Evolutionary conservation across 2,113 vertebrate genomes (phyloP).

Genomic region (Podocnemis expansa): DNA sequence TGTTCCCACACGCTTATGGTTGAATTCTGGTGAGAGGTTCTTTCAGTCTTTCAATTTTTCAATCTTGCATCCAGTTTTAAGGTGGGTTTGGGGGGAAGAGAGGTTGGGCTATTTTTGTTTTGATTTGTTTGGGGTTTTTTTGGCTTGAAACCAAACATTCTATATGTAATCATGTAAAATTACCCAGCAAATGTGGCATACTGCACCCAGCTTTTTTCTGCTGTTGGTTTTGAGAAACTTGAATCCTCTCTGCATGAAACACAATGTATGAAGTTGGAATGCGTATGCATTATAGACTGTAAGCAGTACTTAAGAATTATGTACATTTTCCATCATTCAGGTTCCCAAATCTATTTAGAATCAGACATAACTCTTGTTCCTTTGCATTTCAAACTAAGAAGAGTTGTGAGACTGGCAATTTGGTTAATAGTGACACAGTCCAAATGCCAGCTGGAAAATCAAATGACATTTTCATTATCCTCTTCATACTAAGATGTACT

Average conservation of each 20-base stretch:
- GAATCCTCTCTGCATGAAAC: not conserved
- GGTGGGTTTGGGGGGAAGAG: no score
- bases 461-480: conserved; percentile 26
- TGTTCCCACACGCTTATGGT: not conserved
- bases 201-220: not conserved
- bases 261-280: not conserved
- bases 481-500: not conserved
- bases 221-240: not conserved
- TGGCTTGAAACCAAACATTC: not conserved
- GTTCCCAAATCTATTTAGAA: conserved; percentile 13
- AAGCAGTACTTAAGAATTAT: not conserved
- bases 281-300: not conserved
- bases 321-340: not conserved
- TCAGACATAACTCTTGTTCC: conserved; percentile 42
- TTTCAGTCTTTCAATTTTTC: not conserved
- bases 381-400: conserved; percentile 43
- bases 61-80: not conserved
- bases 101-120: no score
- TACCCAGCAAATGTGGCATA: not conserved
- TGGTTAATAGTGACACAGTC: conserved; percentile 38
- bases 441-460: not conserved
- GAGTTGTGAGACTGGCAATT: not conserved
- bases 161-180: not conserved
- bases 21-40: not conserved
- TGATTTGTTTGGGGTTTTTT: not conserved